Base-by-base conservation (phyloP, 1,140 invertebrate genomes). In the Drosophila repleta region DNA sequence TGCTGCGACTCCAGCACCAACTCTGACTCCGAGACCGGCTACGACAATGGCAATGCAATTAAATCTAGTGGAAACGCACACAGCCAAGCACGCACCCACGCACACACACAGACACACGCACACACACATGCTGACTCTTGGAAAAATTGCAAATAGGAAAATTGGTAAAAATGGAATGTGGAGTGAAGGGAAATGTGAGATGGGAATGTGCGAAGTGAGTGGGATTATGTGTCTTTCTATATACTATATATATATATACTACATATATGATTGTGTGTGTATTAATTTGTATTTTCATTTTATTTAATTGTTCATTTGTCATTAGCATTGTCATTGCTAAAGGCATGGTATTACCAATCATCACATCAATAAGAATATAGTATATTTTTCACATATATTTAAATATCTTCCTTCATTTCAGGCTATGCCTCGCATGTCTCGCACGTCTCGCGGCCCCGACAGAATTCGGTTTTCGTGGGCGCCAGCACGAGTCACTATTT, bases 401-500 rank as follows among this genome's bases (percentile, higher is more conserved):
- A 24, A 3, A 24, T 24, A 24, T 4, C 24, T 24, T 8, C 15
- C 15, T 18, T 32, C 49, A 0, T 77, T 79, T 29, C 72, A 91
- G 90, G 90, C 11, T 90, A 90, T 39, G 75, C 76, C 37, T 76
- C 88, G 13, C 81, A 89, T 45, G 69, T 76, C 13, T 85, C 82
- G 87, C 61, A 74, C 35, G 83, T 63, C 21, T 70, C 73, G 10
- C 69, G 94, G 18, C 94, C 93, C 0, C 91, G 95, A 2, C 95
- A 97, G 91, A 97, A 97, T 91, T 97, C 96, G 1, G 96, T 97
- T 4, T 97, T 97, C 91, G 96, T 96, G 1, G 95, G 95, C 93
- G 95, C 69, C 93, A 95, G 65, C 92, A 93, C 68, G 92, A 94
- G 69, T 93, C 94, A 93, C 91, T 88, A 88, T 48, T 92, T 46